These are phyloP conservation scores for Busseola fusca DNA, from an alignment of 2,888 invertebrate genomes.

Conservation along the genomic window DNA sequence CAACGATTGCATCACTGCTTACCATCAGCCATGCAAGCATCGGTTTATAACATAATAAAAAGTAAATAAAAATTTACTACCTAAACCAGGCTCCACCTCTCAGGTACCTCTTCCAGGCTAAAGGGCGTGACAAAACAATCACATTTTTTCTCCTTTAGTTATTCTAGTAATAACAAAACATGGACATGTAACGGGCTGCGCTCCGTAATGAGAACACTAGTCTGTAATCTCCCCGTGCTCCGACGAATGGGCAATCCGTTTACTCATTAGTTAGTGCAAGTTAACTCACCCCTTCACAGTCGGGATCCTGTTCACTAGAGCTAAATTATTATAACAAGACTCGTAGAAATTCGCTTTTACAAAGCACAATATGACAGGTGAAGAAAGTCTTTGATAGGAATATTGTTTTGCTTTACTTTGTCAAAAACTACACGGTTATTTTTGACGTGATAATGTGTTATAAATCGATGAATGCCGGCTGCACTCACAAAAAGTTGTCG, in stretches of 20 bases:
- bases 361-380: neutral
- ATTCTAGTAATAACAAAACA: constrained; percentile 9
- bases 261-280: constrained; percentile 36
- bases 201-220: constrained; percentile 21
- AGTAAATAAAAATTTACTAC: no score
- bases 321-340: constrained; percentile 1
- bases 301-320: neutral
- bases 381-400: neutral
- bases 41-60: no score
- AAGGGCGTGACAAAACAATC: no score
- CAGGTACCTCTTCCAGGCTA: no score
- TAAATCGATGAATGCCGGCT: no score
- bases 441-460: no score
- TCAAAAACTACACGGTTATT: neutral
- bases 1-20: no score
- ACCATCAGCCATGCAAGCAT: no score
- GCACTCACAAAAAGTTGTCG: no score
- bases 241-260: constrained; percentile 14
- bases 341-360: constrained; percentile 4
- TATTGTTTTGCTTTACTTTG: neutral
- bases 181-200: constrained; percentile 1
- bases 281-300: neutral
- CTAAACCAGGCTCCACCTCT: no score
- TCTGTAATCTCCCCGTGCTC: constrained; percentile 27
- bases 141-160: neutral